Evolutionary conservation across 2,113 vertebrate genomes (phyloP), one percentile per base, ranked within the genome.

Genomic region (Peromyscus polionotus): DNA sequence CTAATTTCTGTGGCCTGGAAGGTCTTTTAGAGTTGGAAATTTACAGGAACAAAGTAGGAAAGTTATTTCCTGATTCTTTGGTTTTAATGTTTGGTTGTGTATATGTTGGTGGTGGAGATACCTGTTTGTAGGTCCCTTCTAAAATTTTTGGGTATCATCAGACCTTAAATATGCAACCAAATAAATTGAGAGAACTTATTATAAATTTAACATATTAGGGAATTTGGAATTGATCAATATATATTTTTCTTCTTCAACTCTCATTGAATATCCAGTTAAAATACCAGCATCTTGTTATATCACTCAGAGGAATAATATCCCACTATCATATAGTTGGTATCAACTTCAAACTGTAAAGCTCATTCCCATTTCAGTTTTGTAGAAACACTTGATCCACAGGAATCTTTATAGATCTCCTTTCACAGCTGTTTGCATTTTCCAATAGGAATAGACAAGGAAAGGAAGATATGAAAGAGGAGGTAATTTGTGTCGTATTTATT

Each of bases 1-100:
- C 94, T 95, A 6, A 84, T 96, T 97, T 92, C 42, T 92, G 33
- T 20, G 84, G 54, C 6, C 14, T 93, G 12, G 17, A 5, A 79
- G 45, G 45, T n/a, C 14, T 16, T 96, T 94, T 95, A 72, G 26
- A 75, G 19, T n/a, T 95, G 26, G 31, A 80, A 91, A 16, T 90
- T 13, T 83, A 59, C 36, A 81, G 10, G 70, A 1, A 72, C 19
- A 61, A 90, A 87, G 96, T 90, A 42, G 51, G 31, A 20, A 93
- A 95, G 92, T 79, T 54, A 87, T 4, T 42, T 54, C 4, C 26
- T 70, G 14, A n/a, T 17, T 76, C 13, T 61, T 14, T 63, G 8
- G 63, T 63, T 59, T 76, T 26, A 36, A 28, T 77, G 39, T 90
- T 28, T 51, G 16, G 19, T 17, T 39, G 19, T 73, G 19, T 22